Percentiles rank a stretch among this genome's conserved stretches.
These are phyloP conservation scores for Scaptomyza tumidula DNA, from an alignment of 2,888 invertebrate species.

Conservation along the genomic window DNA sequence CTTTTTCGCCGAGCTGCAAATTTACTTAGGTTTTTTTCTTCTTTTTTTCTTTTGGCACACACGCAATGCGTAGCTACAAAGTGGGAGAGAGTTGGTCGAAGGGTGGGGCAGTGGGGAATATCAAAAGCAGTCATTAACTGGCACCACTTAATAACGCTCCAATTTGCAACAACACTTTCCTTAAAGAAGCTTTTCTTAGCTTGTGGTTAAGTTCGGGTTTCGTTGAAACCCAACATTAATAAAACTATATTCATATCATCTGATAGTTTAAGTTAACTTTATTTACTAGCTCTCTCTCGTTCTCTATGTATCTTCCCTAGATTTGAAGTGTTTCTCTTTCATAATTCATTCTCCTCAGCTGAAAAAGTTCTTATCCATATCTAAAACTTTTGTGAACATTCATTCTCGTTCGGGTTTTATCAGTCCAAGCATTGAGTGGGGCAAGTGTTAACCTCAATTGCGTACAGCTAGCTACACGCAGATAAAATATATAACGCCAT, in stretches of 20 bases:
- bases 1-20: constrained; percentile 15
- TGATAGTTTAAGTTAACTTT: too few relatives aligned
- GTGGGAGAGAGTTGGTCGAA: not conserved
- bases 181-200: not conserved
- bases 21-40: not conserved
- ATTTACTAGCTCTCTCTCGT: too few relatives aligned
- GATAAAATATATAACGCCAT: constrained; percentile 65
- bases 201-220: not conserved
- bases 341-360: not conserved
- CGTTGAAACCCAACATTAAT: not conserved
- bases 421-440: constrained; percentile 37
- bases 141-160: not conserved
- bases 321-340: not conserved
- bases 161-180: not conserved
- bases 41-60: constrained; percentile 10
- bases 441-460: constrained; percentile 74
- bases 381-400: constrained; percentile 1
- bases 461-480: constrained; percentile 66
- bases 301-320: too few relatives aligned
- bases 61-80: constrained; percentile 17
- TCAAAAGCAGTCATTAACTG: not conserved
- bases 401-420: constrained; percentile 36
- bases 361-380: not conserved
- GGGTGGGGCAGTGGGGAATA: not conserved
- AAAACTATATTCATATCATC: too few relatives aligned